Base-by-base conservation (phyloP, 2,113 vertebrate genomes). In the Abramis brama region DNA sequence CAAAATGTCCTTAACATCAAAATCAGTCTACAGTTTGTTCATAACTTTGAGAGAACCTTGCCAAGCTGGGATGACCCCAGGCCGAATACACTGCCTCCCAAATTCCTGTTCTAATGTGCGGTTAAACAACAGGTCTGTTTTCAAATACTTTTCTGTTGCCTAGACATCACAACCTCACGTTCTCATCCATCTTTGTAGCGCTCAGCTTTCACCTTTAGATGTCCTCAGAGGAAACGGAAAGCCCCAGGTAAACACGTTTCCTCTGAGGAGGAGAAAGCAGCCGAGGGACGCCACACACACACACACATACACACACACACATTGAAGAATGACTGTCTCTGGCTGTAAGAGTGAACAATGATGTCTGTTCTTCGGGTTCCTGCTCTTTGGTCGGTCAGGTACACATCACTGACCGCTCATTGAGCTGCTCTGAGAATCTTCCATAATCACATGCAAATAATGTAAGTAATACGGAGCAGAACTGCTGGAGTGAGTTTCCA, bases 361-460 rank as follows among this genome's bases (percentile, higher is more conserved):
- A 33, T 50, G 79, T 62, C 87, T 83, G 80, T 88, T 89, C 86
- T 89, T 78, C 17, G 64, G 60, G 79, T 57, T 80, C 23, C 70
- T 47, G 57, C 73, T 77, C 83, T 85, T 81, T 52, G 79, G 73
- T 47, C 27, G 55, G 55, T 78, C 75, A 79, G 73, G 66, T 74
- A 79, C 88, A 88, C 78, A 88, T 90, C 89, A 85, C 78, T 87
- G 79, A 66, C 30, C 78, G 25, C 86, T 92, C 90, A 88, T 82
- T 86, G 89, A 91, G 89, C 89, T 87, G 89, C 85, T 86, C 88
- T 86, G 90, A 87, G 88, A 88, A 88, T 85, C 88, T 89, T 86
- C 77, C 74, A 86, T 88, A 85, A 83, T 82, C 87, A 71, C 86
- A 91, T 91, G 89, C 89, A 89, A 90, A 91, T 91, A 86, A 89